These are phyloP conservation scores for Brassicogethes aeneus DNA, from an alignment of 2,888 invertebrate genomes.

Conservation along the genomic window DNA sequence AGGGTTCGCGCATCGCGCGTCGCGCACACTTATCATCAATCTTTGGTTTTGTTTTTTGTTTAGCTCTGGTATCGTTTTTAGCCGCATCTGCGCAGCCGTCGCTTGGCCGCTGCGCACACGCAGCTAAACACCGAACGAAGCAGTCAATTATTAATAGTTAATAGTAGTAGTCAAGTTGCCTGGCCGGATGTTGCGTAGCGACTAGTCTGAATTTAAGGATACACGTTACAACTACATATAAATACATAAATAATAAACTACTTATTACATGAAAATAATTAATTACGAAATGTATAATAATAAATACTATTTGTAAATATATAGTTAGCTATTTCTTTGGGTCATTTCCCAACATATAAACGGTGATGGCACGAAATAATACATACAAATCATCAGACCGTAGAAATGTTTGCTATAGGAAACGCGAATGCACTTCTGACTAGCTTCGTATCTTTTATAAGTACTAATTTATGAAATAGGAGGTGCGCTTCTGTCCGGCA, in stretches of 20 bases:
- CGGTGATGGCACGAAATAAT: constrained; percentile 34
- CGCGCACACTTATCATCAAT: too few relatives aligned
- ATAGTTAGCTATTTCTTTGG: constrained; percentile 29
- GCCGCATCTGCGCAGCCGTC: too few relatives aligned
- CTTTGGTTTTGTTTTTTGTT: too few relatives aligned
- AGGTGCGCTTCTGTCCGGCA: constrained; percentile 24
- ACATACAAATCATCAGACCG: constrained; percentile 32
- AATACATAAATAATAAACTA: constrained; percentile 31
- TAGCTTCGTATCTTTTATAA: constrained; percentile 41
- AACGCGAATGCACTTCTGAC: constrained; percentile 42
- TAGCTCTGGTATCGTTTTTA: too few relatives aligned
- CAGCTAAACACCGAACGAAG: too few relatives aligned
- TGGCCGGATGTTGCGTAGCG: constrained; percentile 16
- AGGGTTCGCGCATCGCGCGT: too few relatives aligned
- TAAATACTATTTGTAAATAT: constrained; percentile 25
- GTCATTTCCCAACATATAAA: constrained; percentile 26
- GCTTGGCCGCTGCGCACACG: too few relatives aligned
- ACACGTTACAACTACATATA: constrained; percentile 40
- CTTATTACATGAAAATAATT: constrained; percentile 22
- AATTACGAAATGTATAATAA: constrained; percentile 18
- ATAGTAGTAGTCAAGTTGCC: neutral
- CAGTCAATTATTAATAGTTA: too few relatives aligned
- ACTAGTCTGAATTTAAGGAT: constrained; percentile 34
- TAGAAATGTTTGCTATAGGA: constrained; percentile 37
- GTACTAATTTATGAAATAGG: constrained; percentile 32